A percentile compares a stretch with the other conserved stretches of the same genome.
phyloP scores from a whole-genome alignment of 2,888 invertebrate genomes.

The Villa cingulata region DNA sequence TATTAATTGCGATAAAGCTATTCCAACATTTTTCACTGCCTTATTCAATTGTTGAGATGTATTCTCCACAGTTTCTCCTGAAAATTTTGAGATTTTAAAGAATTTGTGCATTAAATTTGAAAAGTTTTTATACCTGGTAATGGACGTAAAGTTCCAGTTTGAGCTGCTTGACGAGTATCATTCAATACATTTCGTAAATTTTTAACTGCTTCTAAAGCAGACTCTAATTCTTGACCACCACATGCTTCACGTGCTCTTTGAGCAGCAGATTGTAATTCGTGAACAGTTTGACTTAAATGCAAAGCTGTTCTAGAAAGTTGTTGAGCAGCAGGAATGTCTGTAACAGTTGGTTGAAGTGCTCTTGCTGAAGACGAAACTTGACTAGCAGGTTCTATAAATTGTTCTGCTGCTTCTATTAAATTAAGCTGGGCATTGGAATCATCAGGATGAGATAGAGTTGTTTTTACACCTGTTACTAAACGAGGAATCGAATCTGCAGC shows the following conservation, averaged over 20 bases:
- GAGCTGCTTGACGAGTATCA: slow-evolving; percentile 63
- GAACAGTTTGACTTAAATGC: slow-evolving; percentile 32
- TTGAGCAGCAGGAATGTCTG: slow-evolving; percentile 60
- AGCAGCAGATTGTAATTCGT: slow-evolving; percentile 44
- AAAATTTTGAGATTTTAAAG: too few relatives aligned
- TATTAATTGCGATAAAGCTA: slow-evolving; percentile 71
- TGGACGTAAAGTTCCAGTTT: slow-evolving; percentile 57
- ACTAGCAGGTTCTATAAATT: slow-evolving; percentile 61
- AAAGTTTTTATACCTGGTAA: slow-evolving; percentile 45
- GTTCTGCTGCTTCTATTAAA: slow-evolving; percentile 70
- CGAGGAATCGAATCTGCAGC: slow-evolving; percentile 69
- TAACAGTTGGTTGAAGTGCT: slow-evolving; percentile 69
- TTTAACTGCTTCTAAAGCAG: slow-evolving; percentile 68
- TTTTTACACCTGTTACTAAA: slow-evolving; percentile 65
- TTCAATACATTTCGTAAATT: slow-evolving; percentile 69
- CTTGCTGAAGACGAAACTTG: slow-evolving; percentile 65
- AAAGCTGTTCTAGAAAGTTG: slow-evolving; percentile 43
- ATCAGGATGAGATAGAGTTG: slow-evolving; percentile 52
- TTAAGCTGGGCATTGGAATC: slow-evolving; percentile 63
- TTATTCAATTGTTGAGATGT: slow-evolving; percentile 38
- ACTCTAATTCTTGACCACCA: slow-evolving; percentile 72
- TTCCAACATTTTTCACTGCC: slow-evolving; percentile 60
- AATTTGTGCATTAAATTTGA: too few relatives aligned
- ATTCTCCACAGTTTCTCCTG: slow-evolving; percentile 51
- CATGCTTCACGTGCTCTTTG: slow-evolving; percentile 60